These are phyloP conservation scores for Oophaga sylvatica DNA, from an alignment of 2,797 vertebrate species.

Conservation along the genomic window DNA sequence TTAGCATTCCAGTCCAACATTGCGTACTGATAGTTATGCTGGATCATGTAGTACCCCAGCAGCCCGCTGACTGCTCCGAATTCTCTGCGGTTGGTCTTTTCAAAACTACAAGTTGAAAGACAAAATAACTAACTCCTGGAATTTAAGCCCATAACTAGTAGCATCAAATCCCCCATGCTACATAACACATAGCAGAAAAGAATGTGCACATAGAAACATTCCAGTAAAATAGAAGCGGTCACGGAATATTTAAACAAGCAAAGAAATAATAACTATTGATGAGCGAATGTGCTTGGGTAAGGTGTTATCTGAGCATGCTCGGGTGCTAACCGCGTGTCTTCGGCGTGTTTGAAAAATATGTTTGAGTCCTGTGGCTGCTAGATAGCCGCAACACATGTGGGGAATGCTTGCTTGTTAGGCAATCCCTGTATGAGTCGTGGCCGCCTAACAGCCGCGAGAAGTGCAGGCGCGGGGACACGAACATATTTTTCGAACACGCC, in stretches of 20 bases:
- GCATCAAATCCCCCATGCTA: conserved; percentile 45
- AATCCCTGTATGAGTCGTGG: no score
- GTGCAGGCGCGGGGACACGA: no score
- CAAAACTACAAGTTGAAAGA: conserved; percentile 28
- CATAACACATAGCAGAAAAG: conserved; percentile 54
- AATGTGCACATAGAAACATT: conserved; percentile 28
- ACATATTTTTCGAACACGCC: no score
- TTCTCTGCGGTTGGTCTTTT: conserved; percentile 36
- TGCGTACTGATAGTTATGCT: neutral
- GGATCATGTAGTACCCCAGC: neutral
- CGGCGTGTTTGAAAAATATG: no score
- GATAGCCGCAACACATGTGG: no score
- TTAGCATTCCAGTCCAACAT: neutral
- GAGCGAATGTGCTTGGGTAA: no score
- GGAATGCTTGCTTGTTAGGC: no score
- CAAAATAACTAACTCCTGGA: conserved; percentile 41
- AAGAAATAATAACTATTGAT: neutral
- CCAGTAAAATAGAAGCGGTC: neutral
- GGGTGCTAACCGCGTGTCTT: no score
- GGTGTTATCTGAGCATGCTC: no score
- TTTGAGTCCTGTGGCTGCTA: no score
- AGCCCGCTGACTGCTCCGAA: neutral
- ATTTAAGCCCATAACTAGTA: conserved; percentile 25
- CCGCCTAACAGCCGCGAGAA: no score
- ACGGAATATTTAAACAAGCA: neutral